Conservation (phyloP, 1,140 invertebrate species). For the Drosophila bipectinata region DNA sequence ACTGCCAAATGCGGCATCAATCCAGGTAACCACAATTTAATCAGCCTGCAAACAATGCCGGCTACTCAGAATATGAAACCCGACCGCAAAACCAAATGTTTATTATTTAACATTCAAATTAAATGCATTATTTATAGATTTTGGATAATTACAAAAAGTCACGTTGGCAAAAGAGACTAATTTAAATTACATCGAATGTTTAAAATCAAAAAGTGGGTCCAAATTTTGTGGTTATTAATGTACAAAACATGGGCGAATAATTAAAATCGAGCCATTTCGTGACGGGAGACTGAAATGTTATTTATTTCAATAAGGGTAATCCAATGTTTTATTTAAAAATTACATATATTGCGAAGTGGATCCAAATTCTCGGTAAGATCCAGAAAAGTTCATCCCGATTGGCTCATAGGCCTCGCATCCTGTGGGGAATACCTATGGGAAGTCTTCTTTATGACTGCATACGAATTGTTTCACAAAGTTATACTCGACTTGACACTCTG, state of each 20-base stretch:
- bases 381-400: neutral
- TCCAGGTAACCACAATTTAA: conserved; percentile 58
- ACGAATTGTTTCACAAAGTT: too few species aligned
- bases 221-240: conserved; percentile 31
- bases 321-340: neutral
- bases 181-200: conserved; percentile 61
- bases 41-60: conserved; percentile 49
- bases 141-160: conserved; percentile 61
- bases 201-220: conserved; percentile 44
- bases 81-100: conserved; percentile 71
- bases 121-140: conserved; percentile 77
- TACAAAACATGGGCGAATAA: conserved; percentile 22
- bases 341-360: neutral
- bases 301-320: conserved; percentile 2
- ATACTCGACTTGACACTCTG: too few species aligned
- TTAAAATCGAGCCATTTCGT: too few species aligned
- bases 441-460: neutral
- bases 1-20: neutral
- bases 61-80: conserved; percentile 43
- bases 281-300: conserved; percentile 29
- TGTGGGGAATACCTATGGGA: neutral
- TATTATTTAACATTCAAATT: conserved; percentile 78
- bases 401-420: conserved; percentile 3
- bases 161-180: conserved; percentile 19
- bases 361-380: conserved; percentile 50